phyloP scores from a whole-genome alignment of 2,797 vertebrate genomes.

The Phoebastria nigripes region DNA sequence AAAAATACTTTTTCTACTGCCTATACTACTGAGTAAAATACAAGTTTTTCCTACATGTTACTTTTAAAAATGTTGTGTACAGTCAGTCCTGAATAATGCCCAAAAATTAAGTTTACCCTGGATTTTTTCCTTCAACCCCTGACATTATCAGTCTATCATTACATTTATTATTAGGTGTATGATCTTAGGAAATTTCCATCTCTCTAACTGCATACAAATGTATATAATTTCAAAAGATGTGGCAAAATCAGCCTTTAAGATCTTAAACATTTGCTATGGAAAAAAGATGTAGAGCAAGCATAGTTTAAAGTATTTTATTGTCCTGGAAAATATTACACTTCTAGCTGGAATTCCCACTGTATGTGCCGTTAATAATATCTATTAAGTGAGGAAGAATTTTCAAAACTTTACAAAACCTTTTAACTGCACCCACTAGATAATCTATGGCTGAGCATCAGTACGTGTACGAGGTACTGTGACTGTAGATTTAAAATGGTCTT shows the following conservation, averaged over 20 bases:
- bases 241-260: neutral
- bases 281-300: neutral
- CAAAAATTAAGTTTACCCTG: neutral
- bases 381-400: neutral
- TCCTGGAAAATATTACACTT: conserved; percentile 25
- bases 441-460: neutral
- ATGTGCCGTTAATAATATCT: neutral
- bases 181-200: neutral
- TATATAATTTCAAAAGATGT: conserved; percentile 6
- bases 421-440: neutral
- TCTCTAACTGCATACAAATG: neutral
- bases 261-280: neutral
- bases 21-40: neutral
- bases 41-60: neutral
- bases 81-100: neutral
- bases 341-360: neutral
- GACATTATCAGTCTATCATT: neutral
- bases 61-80: neutral
- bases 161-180: neutral
- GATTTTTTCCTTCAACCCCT: neutral
- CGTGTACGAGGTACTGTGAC: fast-evolving
- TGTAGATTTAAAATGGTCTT: neutral
- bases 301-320: conserved; percentile 31
- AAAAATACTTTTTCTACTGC: neutral
- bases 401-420: conserved; percentile 19